Evolutionary conservation across 2,797 vertebrate species (phyloP), one percentile per base, ranked within the genome.

Genomic region (Babyrousa celebensis): DNA sequence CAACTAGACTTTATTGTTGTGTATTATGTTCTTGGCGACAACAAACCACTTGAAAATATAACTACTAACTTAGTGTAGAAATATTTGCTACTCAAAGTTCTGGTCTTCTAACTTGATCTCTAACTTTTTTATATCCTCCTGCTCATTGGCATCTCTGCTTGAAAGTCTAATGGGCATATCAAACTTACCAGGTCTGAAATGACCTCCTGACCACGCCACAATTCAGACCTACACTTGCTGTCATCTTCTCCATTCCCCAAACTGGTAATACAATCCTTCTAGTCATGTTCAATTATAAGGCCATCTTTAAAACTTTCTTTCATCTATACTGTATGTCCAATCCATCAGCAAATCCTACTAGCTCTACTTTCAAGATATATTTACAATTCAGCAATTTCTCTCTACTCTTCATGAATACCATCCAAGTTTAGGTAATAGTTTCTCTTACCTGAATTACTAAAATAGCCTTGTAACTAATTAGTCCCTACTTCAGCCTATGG

Each of bases 1-100:
- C 20, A 77, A 67, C 12, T 92, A 65, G 12, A 86, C 1, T 5
- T 78, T 71, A 77, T 85, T 95, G 10, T 67, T 60, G 8, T 20
- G 67, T 67, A 32, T 21, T 68, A 92, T 77, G 4, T 48, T 56
- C 58, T 58, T 74, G 40, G 54, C 4, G 75, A 85, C 20, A 90
- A 75, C 15, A 32, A 17, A 15, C 1, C 2, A 68, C 8, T 82
- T 25, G 29, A 94, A 94, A 92, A 84, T 58, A n/a, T 7, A 77
- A 65, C 12, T 80, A 20, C 54, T 77, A 74, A 85, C 78, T 94
- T 48, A 70, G 16, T 43, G 15, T 5, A 85, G 21, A 7, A 83
- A 10, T 83, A 77, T 60, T 70, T 94, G 52, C 75, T 77, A 96
- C 11, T 85, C 20, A 90, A 48, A 79, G 15, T 18, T 91, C 21